These are phyloP conservation scores for Myotis davidii DNA, from an alignment of 2,113 vertebrate genomes.

Conservation along the genomic window DNA sequence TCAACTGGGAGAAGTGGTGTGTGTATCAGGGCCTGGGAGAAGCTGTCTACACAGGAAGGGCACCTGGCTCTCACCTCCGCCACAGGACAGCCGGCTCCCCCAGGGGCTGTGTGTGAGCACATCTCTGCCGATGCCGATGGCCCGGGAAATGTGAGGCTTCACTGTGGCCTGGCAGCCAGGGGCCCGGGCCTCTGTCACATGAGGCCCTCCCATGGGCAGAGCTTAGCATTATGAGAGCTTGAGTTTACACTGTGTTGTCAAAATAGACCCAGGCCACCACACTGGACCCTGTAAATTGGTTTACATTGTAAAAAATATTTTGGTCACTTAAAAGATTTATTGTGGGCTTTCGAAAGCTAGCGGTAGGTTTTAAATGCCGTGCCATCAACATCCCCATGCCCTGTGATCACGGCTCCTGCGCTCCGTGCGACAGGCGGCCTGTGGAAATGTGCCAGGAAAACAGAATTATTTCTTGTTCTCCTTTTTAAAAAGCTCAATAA, in stretches of 20 bases:
- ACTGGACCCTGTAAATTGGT: background rate
- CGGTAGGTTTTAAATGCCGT: background rate
- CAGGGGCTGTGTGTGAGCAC: too few relatives aligned
- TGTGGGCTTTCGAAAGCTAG: background rate
- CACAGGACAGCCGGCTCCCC: background rate
- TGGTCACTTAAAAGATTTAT: background rate
- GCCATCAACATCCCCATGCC: accelerated
- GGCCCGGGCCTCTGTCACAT: background rate
- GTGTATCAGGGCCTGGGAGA: conserved; percentile 84
- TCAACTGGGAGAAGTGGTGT: conserved; percentile 95
- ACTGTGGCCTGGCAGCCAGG: background rate
- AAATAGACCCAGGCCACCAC: background rate
- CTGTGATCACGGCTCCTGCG: accelerated
- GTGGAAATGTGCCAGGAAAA: background rate
- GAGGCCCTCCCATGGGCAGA: background rate
- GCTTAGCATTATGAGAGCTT: background rate
- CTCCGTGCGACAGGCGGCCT: background rate
- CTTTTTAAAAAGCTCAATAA: background rate
- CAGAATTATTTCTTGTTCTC: background rate
- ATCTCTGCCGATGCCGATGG: background rate
- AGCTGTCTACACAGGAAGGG: accelerated
- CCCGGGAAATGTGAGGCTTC: background rate
- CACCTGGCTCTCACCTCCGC: background rate
- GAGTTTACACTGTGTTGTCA: accelerated
- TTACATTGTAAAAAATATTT: background rate